A percentile compares a stretch with the other conserved stretches of the same genome.
phyloP scores from a whole-genome alignment of 2,888 invertebrate genomes.

The Limulus polyphemus region DNA sequence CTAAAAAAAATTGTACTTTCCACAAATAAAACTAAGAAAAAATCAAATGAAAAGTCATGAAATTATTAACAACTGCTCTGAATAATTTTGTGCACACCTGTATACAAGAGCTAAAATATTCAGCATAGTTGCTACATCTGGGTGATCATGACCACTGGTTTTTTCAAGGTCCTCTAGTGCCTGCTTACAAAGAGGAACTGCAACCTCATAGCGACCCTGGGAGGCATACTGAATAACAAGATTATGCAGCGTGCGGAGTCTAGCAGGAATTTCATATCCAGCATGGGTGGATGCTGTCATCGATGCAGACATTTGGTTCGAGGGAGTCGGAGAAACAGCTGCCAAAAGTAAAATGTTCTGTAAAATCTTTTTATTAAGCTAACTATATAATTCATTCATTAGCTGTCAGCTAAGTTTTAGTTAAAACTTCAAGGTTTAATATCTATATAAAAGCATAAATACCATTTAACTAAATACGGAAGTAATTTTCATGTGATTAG shows the following conservation, averaged over 20 bases:
- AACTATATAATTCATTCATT: too few relatives aligned
- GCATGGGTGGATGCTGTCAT: slow-evolving; percentile 94
- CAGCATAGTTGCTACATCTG: slow-evolving; percentile 99
- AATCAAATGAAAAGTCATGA: too few relatives aligned
- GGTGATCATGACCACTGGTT: slow-evolving; percentile 96
- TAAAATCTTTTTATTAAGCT: not conserved
- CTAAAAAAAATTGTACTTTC: too few relatives aligned
- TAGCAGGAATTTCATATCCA: slow-evolving; percentile 97
- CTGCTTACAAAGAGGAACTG: slow-evolving; percentile 98
- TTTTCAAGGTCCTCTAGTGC: slow-evolving; percentile 97
- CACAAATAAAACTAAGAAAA: too few relatives aligned
- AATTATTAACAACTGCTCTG: too few relatives aligned
- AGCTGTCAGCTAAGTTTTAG: not conserved
- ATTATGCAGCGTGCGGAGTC: slow-evolving; percentile 93
- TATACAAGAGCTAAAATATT: slow-evolving; percentile 92
- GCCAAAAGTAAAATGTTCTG: not conserved
- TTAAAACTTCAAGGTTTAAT: not conserved
- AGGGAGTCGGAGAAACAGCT: slow-evolving; percentile 75
- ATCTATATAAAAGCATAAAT: not conserved
- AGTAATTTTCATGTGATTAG: not conserved
- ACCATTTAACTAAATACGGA: not conserved
- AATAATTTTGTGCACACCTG: slow-evolving; percentile 7
- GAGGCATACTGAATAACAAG: slow-evolving; percentile 99
- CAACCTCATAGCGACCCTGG: slow-evolving; percentile 90
- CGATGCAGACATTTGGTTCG: slow-evolving; percentile 47